Evolutionary conservation across 2,113 vertebrate species (phyloP).

Genomic region (Ariopsis seemanni): DNA sequence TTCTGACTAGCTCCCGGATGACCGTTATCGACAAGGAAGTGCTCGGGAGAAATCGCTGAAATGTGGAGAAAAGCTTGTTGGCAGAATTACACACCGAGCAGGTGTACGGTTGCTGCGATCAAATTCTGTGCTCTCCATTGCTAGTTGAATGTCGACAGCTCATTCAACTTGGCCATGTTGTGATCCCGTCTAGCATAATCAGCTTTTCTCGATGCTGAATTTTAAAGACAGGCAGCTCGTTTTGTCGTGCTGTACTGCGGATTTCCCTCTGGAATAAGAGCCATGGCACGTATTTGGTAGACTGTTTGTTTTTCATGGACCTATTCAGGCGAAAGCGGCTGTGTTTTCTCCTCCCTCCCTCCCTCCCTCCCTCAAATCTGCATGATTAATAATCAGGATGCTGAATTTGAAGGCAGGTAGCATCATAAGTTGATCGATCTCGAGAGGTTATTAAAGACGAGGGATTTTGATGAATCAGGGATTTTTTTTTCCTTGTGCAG

Average conservation of each 20-base stretch:
- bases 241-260: neutral
- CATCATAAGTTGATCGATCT: neutral
- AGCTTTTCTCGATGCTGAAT: neutral
- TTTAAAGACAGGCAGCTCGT: neutral
- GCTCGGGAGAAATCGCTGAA: neutral
- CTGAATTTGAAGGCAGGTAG: neutral
- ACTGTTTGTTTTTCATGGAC: neutral
- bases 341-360: neutral
- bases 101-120: neutral
- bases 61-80: neutral
- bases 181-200: neutral
- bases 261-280: neutral
- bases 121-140: neutral
- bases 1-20: neutral
- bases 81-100: neutral
- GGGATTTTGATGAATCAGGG: slow-evolving; percentile 76
- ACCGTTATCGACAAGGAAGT: slow-evolving; percentile 21
- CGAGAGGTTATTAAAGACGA: neutral
- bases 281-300: neutral
- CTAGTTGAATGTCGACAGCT: no score
- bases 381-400: neutral
- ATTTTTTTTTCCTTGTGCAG: slow-evolving; percentile 56
- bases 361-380: no score
- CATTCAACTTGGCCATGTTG: neutral
- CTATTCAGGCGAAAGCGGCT: neutral